A percentile compares a stretch with the other conserved stretches of the same genome.
phyloP scores from a whole-genome alignment of 2,888 invertebrate species.

The Spicauda simplicius region DNA sequence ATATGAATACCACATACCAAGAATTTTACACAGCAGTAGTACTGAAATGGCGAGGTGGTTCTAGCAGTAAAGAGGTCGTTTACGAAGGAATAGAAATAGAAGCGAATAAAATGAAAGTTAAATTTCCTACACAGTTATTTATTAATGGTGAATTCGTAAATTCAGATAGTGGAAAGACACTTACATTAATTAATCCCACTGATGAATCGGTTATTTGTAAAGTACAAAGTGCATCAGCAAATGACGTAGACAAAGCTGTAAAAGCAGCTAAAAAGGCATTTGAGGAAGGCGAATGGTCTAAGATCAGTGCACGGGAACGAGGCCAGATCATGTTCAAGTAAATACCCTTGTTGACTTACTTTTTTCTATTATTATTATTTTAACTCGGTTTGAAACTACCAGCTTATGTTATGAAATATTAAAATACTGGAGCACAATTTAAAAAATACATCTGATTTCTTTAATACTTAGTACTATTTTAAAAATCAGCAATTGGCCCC shows the following conservation, averaged over 20 bases:
- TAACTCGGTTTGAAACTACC: too few relatives aligned
- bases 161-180: constrained; percentile 87
- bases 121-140: constrained; percentile 95
- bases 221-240: constrained; percentile 89
- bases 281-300: constrained; percentile 96
- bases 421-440: too few relatives aligned
- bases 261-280: constrained; percentile 95
- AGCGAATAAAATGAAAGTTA: constrained; percentile 93
- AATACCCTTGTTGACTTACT: too few relatives aligned
- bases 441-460: too few relatives aligned
- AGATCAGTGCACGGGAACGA: constrained; percentile 96
- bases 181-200: constrained; percentile 92
- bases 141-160: constrained; percentile 96
- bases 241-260: constrained; percentile 95
- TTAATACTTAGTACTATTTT: too few relatives aligned
- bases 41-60: constrained; percentile 86
- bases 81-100: constrained; percentile 91
- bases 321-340: constrained; percentile 92
- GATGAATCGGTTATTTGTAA: constrained; percentile 92
- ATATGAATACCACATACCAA: constrained; percentile 95
- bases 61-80: constrained; percentile 81
- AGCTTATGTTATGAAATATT: too few relatives aligned
- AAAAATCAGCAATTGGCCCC: too few relatives aligned
- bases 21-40: constrained; percentile 91
- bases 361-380: too few relatives aligned